Evolutionary conservation across 1,140 invertebrate genomes (phyloP), one percentile per base, ranked within the genome.

Genomic region (Apis cerana): DNA sequence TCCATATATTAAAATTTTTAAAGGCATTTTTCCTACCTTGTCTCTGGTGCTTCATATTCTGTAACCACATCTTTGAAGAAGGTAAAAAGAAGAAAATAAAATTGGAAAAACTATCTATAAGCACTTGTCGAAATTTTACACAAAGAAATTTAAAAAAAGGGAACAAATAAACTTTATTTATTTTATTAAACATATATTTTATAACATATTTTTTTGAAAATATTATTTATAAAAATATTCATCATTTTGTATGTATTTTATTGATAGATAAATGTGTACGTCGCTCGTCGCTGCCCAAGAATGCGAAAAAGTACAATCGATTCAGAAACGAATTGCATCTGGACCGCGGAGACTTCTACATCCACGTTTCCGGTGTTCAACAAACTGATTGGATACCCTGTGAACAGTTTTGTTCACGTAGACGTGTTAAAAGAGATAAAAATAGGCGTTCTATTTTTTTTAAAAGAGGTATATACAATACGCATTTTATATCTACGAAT

Each of bases 31-130:
- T 68, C 43, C 65, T 85, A 33, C 85, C 88, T 48, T 90, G 86
- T 61, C 78, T 86, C 13, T 86, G 84, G 85, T 91, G 83, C 56
- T 86, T 85, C 70, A 70, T 82, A 56, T 75, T 85, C 58, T 84
- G 81, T 70, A 82, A 61, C 17, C 56, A 59, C 48, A 76, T 84
- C 19, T 81, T 86, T 64, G 69, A 82, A 80, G 59, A 86, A 65
- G 84, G 84, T 87, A 86, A 58, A 75, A 27, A 59, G 58, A 59
- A 59, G 58, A 11, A 4, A 21, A 12, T 2, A 59, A n/a, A n/a
- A n/a, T 8, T 4, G 19, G 13, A 8, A 15, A 13, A 62, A 10
- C 27, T 27, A 62, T n/a, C 1, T 8, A 13, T 2, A 15, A 62
- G 33, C 33, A 43, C 33, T 43, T 62, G 15, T 62, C 13, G 23